Base-by-base conservation (phyloP, 2,888 invertebrate genomes). In the Norana najaformis region DNA sequence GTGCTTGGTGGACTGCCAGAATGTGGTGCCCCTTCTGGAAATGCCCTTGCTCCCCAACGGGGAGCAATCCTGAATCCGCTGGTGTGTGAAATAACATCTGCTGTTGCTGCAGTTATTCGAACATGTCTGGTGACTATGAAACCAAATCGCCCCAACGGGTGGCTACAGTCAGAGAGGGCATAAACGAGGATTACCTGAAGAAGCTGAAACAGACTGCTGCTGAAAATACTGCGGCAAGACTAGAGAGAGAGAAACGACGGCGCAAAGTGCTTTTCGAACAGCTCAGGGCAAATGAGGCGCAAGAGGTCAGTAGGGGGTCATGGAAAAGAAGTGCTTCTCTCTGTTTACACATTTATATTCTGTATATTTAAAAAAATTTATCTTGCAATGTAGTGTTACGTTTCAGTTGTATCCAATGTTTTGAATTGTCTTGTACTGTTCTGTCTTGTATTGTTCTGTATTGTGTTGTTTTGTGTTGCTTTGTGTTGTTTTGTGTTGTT, bases 261-360 rank as follows among this genome's bases (percentile, higher is more conserved):
- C 92, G 95, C 69, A 95, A 95, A 92, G 95, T 95, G 37, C 92
- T 95, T 13, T 94, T 94, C 16, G 94, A 95, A 91, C 95, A 95
- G 92, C 93, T 95, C 92, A 93, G 93, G 89, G 94, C 95, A 23
- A 94, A 95, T 91, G 94, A 94, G 89, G 92, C 92, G 14, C 94
- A 94, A 90, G 94, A 95, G 93, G 94, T 13, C 30, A 69, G 69
- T 69, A 11, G 30, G 1, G 69, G 30, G 3, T 69, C n/a, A 47
- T 23, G 23, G 20, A 47, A 1, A 47, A 6, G 47, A 47, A 18
- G 41, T 18, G 18, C 18, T 41, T 41, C n/a, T 14, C 41, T 41
- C 16, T 41, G 41, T 41, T 41, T 41, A 41, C 41, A 18, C 16
- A 69, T n/a, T 69, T 69, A 3, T 30, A 11, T 69, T 6, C 69